These are phyloP conservation scores for Chrysotoxum bicinctum DNA, from an alignment of 2,888 invertebrate genomes.

Conservation along the genomic window DNA sequence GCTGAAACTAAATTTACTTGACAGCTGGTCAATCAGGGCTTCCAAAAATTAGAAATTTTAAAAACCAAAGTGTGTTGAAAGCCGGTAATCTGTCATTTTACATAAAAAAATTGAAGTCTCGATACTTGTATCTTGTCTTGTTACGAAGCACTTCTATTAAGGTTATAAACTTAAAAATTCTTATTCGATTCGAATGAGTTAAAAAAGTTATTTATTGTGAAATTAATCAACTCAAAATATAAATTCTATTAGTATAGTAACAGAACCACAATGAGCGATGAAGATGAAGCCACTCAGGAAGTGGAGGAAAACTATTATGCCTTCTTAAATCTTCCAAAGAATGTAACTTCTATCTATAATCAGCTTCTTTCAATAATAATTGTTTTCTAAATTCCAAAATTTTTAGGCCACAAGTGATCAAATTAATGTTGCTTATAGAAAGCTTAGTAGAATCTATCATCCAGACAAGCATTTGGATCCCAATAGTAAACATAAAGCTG, in stretches of 20 bases:
- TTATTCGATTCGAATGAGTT: conserved; percentile 44
- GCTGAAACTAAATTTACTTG: no score
- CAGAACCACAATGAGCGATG: conserved; percentile 40
- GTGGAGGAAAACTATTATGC: conserved; percentile 94
- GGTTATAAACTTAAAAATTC: conserved; percentile 50
- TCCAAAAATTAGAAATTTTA: no score
- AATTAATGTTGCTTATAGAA: conserved; percentile 95
- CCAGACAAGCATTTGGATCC: conserved; percentile 97
- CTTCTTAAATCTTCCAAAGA: conserved; percentile 91
- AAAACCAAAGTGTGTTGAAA: neutral
- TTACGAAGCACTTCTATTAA: conserved; percentile 51
- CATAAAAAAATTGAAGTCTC: conserved; percentile 37
- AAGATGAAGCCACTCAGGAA: conserved; percentile 72
- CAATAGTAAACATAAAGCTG: conserved; percentile 92
- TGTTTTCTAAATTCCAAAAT: neutral
- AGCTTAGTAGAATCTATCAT: conserved; percentile 95
- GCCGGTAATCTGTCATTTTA: conserved; percentile 5
- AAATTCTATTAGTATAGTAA: neutral
- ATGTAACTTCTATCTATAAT: conserved; percentile 83
- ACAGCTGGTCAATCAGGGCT: no score
- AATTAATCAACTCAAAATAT: conserved; percentile 21
- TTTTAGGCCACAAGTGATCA: conserved; percentile 94
- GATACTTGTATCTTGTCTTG: conserved; percentile 3
- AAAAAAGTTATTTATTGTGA: conserved; percentile 25
- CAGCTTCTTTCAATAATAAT: conserved; percentile 53